Percentiles rank a stretch among this genome's conserved stretches.
phyloP scores from a whole-genome alignment of 2,888 invertebrate genomes.

The Entomobrya multifasciata region DNA sequence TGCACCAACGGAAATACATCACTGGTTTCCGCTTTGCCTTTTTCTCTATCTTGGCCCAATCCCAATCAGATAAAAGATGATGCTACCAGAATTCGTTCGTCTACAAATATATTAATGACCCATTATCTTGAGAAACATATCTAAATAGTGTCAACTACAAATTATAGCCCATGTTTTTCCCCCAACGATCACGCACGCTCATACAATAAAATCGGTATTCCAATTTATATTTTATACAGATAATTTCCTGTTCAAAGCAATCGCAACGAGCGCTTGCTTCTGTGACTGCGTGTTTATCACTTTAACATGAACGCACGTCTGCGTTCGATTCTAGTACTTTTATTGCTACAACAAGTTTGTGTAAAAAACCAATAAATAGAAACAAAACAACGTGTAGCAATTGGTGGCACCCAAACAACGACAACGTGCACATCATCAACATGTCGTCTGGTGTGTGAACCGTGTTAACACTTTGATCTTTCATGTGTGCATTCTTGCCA shows the following conservation, averaged over 20 bases:
- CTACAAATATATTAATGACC: slow-evolving; percentile 35
- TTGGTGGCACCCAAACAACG: no score
- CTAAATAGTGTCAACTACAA: neutral
- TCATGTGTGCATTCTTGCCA: neutral
- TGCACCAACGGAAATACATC: neutral
- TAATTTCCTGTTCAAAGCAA: no score
- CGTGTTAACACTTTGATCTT: neutral
- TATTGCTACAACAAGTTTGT: slow-evolving; percentile 28
- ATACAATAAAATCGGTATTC: neutral
- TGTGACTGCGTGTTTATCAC: neutral
- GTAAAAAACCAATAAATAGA: slow-evolving; percentile 1
- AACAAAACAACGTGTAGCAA: no score
- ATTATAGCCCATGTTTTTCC: neutral
- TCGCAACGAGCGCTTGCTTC: no score
- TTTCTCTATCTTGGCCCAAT: slow-evolving; percentile 2
- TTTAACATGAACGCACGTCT: slow-evolving; percentile 17
- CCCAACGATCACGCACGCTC: neutral
- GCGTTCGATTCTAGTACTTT: neutral
- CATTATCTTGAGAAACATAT: neutral
- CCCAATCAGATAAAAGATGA: slow-evolving; percentile 23
- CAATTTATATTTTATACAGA: neutral
- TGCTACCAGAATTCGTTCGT: neutral
- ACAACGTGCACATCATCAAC: no score
- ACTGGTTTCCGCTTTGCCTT: neutral
- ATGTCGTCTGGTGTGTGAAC: neutral